Evolutionary conservation across 2,113 vertebrate genomes (phyloP).

Genomic region (Spheniscus mendiculus): DNA sequence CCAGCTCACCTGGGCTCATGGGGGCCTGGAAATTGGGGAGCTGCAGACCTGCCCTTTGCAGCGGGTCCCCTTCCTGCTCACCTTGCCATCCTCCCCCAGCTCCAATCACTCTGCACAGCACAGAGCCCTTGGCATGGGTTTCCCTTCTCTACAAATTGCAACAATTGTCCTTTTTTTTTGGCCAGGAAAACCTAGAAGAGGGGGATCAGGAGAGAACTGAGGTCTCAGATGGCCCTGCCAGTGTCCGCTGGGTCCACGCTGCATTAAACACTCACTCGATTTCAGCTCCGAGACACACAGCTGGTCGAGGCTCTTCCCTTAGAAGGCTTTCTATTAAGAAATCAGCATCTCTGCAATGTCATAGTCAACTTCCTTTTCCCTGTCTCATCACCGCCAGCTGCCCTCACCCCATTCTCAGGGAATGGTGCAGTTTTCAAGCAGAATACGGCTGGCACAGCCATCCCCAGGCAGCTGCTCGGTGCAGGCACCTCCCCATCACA

Average conservation of each 20-base stretch:
- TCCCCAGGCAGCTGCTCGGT: neutral
- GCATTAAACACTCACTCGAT: neutral
- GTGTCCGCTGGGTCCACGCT: neutral
- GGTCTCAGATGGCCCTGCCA: neutral
- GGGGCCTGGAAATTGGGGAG: neutral
- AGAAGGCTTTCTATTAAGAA: neutral
- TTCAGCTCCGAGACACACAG: neutral
- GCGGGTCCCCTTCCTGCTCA: neutral
- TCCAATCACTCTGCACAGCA: neutral
- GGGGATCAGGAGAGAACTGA: neutral
- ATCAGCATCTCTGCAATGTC: neutral
- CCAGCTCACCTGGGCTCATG: neutral
- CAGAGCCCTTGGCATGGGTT: neutral
- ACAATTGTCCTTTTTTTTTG: neutral
- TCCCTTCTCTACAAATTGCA: neutral
- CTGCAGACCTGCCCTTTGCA: neutral
- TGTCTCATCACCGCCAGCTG: neutral
- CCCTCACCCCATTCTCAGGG: neutral
- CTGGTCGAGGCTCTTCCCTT: neutral
- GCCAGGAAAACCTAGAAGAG: neutral
- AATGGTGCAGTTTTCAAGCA: neutral
- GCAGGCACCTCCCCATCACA: neutral
- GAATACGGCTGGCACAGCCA: neutral
- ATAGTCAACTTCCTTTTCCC: slow-evolving; percentile 22
- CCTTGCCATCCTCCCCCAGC: neutral